Evolutionary conservation across 2,113 vertebrate genomes (phyloP).

Genomic region (Festucalex cinctus): DNA sequence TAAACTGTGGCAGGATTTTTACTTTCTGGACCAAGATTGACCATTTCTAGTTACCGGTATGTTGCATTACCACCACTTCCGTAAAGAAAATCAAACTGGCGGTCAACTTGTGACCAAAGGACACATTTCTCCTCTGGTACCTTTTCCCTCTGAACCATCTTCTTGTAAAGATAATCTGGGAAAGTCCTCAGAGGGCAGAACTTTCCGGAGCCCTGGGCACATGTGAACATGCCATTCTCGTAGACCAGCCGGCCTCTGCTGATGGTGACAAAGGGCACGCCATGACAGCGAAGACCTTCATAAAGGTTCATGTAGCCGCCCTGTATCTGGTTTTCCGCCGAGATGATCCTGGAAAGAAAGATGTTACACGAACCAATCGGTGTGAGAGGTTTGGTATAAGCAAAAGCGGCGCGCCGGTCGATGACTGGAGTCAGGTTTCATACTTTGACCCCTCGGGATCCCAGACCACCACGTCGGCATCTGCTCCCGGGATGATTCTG

Average conservation of each 20-base stretch:
- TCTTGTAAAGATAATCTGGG: constrained; percentile 95
- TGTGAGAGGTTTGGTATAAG: constrained; percentile 17
- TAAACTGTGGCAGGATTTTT: too few species aligned
- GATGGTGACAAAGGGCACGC: constrained; percentile 91
- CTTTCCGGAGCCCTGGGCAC: constrained; percentile 90
- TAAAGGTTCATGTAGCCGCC: constrained; percentile 92
- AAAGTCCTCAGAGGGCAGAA: constrained; percentile 93
- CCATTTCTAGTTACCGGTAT: too few species aligned
- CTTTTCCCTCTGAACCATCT: constrained; percentile 97
- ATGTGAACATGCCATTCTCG: constrained; percentile 93
- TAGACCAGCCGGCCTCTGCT: constrained; percentile 92
- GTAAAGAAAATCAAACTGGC: not conserved
- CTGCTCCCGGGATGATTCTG: constrained; percentile 89
- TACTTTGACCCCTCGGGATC: constrained; percentile 95
- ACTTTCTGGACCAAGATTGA: too few species aligned
- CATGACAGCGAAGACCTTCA: constrained; percentile 91
- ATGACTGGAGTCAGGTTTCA: constrained; percentile 31
- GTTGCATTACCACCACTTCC: too few species aligned
- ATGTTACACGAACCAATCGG: constrained; percentile 16
- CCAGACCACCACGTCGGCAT: constrained; percentile 95
- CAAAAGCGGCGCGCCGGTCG: constrained; percentile 19
- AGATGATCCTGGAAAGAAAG: constrained; percentile 81
- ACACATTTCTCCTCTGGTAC: constrained; percentile 50
- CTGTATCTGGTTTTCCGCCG: constrained; percentile 88
- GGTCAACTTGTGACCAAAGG: not conserved